These are phyloP conservation scores for Eupithecia vulgata DNA, from an alignment of 2,888 invertebrate species.

Conservation along the genomic window DNA sequence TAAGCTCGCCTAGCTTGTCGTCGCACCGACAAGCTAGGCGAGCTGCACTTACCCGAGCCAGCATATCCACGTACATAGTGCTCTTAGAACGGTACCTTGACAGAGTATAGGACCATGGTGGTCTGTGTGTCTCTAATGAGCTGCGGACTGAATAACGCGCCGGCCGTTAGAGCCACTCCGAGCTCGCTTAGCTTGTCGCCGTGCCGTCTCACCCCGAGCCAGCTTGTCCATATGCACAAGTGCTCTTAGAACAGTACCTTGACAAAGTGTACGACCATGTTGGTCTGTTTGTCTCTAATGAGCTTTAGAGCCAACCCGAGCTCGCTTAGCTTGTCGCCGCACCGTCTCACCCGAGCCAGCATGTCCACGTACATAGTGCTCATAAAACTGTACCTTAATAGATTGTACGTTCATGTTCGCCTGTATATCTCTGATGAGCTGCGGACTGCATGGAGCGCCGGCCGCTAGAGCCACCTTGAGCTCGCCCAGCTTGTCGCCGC, in stretches of 20 bases:
- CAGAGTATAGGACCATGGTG: constrained; percentile 76
- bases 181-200: constrained; percentile 61
- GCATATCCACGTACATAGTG: background rate
- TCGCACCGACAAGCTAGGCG: no score
- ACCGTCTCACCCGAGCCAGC: no score
- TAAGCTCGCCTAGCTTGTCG: constrained; percentile 64
- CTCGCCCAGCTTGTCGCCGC: constrained; percentile 61
- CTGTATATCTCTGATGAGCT: constrained; percentile 83
- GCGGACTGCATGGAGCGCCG: constrained; percentile 90
- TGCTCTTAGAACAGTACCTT: no score
- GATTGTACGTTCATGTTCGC: constrained; percentile 76
- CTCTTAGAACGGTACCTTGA: constrained; percentile 70
- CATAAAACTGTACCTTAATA: constrained; percentile 71
- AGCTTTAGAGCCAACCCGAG: constrained; percentile 90
- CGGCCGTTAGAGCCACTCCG: constrained; percentile 87
- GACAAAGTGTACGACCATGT: no score
- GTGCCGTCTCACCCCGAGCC: constrained; percentile 65
- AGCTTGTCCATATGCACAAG: constrained; percentile 92
- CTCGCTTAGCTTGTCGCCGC: constrained; percentile 52
- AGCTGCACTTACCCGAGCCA: no score
- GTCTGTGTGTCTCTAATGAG: constrained; percentile 83
- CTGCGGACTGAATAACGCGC: constrained; percentile 89
- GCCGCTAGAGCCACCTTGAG: constrained; percentile 86
- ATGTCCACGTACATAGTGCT: background rate
- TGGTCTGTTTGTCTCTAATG: no score